phyloP scores from a whole-genome alignment of 1,140 invertebrate species.

The Drosophila bocki region DNA sequence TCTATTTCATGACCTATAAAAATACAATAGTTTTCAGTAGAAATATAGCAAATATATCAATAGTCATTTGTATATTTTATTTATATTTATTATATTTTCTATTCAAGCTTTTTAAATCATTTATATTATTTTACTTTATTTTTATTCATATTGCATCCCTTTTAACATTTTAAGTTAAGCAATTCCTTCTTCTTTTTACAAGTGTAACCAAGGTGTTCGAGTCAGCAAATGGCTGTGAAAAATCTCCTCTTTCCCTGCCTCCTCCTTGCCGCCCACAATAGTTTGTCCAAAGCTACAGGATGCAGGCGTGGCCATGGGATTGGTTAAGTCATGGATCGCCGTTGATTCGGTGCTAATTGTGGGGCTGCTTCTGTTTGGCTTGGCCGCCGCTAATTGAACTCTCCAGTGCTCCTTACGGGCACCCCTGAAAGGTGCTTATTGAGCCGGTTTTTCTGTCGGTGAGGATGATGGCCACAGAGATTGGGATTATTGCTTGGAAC shows the following conservation, averaged over 20 bases:
- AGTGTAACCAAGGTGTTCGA: conserved; percentile 3
- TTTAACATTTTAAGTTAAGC: not conserved
- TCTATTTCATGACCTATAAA: too few relatives aligned
- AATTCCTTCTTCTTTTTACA: not conserved
- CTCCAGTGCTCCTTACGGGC: not conserved
- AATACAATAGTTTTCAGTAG: too few relatives aligned
- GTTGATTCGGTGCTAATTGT: conserved; percentile 72
- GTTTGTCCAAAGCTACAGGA: conserved; percentile 31
- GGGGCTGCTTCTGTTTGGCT: conserved; percentile 52
- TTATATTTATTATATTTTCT: not conserved
- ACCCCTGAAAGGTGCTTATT: conserved; percentile 32
- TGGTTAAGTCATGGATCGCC: conserved; percentile 24
- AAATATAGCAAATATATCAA: too few relatives aligned
- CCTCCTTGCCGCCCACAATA: not conserved
- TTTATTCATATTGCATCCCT: not conserved
- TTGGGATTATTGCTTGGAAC: conserved; percentile 12
- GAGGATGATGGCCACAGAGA: conserved; percentile 7
- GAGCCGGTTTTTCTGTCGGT: conserved; percentile 29
- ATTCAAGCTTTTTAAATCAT: too few relatives aligned
- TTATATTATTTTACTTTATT: not conserved
- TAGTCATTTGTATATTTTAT: not conserved
- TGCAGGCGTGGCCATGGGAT: conserved; percentile 6
- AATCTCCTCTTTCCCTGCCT: conserved; percentile 30
- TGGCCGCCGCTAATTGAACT: conserved; percentile 73
- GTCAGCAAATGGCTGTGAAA: conserved; percentile 52